These are phyloP conservation scores for Meiosimyza platycephala DNA, from an alignment of 2,888 invertebrate genomes.

Conservation along the genomic window DNA sequence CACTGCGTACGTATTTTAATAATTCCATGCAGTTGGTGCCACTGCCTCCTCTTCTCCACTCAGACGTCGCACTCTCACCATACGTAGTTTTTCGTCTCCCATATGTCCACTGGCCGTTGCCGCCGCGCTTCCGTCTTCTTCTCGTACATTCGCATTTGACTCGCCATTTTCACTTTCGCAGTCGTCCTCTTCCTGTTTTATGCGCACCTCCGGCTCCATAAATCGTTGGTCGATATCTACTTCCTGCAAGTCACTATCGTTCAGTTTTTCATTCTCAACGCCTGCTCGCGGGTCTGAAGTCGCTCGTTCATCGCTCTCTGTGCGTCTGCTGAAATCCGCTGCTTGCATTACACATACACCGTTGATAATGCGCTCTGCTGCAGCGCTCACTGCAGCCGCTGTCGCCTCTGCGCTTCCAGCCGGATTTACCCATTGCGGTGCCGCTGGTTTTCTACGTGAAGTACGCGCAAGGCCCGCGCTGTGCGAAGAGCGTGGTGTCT, in stretches of 20 bases:
- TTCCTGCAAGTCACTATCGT: constrained; percentile 46
- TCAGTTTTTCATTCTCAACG: constrained; percentile 32
- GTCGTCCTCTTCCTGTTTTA: constrained; percentile 64
- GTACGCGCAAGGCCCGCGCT: constrained; percentile 65
- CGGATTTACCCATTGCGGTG: constrained; percentile 98
- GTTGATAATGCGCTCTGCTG: constrained; percentile 82
- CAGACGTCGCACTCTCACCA: constrained; percentile 58
- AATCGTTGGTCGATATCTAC: constrained; percentile 61
- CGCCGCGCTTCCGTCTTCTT: constrained; percentile 41
- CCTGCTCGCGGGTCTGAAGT: constrained; percentile 52
- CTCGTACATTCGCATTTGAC: constrained; percentile 11
- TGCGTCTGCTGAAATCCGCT: constrained; percentile 72
- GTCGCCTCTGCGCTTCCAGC: constrained; percentile 69
- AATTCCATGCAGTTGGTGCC: constrained; percentile 52
- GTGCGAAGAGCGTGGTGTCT: constrained; percentile 51
- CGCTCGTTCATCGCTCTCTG: constrained; percentile 81
- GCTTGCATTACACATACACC: constrained; percentile 92
- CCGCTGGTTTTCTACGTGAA: constrained; percentile 91
- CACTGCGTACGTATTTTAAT: constrained; percentile 43
- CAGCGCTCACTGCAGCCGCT: constrained; percentile 42
- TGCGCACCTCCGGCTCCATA: constrained; percentile 64
- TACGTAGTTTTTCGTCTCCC: constrained; percentile 57
- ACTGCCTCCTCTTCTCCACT: constrained; percentile 53
- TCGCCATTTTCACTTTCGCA: constrained; percentile 50
- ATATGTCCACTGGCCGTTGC: constrained; percentile 52